Percentiles rank a stretch among this genome's conserved stretches.
phyloP scores from a whole-genome alignment of 2,888 invertebrate genomes.

The Xestoiulus laeticollis region DNA sequence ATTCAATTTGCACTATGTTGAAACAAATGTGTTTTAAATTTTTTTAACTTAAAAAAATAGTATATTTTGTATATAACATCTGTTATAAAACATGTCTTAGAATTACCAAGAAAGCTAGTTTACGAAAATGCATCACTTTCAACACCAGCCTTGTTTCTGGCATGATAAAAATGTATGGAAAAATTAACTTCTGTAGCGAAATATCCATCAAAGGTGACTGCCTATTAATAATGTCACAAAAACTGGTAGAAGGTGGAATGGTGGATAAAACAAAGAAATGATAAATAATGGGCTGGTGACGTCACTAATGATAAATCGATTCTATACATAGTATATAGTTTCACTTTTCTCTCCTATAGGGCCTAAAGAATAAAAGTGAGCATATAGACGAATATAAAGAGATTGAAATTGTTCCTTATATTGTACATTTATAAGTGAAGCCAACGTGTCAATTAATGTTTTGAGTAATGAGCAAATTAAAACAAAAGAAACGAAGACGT shows the following conservation, averaged over 20 bases:
- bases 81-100: too few species aligned
- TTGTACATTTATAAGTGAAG: neutral
- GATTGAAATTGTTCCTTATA: neutral
- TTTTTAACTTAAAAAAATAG: too few species aligned
- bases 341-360: neutral
- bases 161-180: neutral
- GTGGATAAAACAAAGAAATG: conserved; percentile 38
- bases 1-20: too few species aligned
- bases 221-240: conserved; percentile 37
- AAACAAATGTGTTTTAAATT: too few species aligned
- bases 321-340: neutral
- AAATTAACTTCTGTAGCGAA: conserved; percentile 13
- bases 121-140: neutral
- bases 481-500: conserved; percentile 12
- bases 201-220: conserved; percentile 28
- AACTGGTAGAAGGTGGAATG: conserved; percentile 18
- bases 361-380: neutral
- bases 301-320: conserved; percentile 43
- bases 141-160: neutral
- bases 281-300: conserved; percentile 39
- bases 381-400: neutral
- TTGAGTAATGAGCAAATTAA: conserved; percentile 48
- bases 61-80: too few species aligned
- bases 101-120: neutral
- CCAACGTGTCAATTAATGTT: conserved; percentile 36